Conservation (phyloP, 2,888 invertebrate genomes). For the Leucozona laternaria region DNA sequence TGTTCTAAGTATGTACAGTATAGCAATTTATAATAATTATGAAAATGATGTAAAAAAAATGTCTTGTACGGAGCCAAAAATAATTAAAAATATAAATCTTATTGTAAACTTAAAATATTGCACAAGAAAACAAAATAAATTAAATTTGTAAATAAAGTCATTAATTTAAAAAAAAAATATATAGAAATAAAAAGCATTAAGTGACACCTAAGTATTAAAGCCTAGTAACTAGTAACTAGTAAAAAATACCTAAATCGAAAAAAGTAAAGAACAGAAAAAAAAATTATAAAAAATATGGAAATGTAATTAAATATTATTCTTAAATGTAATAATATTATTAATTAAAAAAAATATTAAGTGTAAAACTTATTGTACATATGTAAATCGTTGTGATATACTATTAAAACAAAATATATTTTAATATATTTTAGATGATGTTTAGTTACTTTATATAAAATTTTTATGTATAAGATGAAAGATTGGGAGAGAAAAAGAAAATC, state of each 20-base stretch:
- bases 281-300: background rate
- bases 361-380: slow-evolving; percentile 62
- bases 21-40: slow-evolving; percentile 34
- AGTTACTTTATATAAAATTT: slow-evolving; percentile 50
- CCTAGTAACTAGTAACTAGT: slow-evolving; percentile 14
- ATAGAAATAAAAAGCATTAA: slow-evolving; percentile 42
- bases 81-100: slow-evolving; percentile 62
- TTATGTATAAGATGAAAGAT: slow-evolving; percentile 42
- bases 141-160: slow-evolving; percentile 73
- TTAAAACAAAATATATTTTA: slow-evolving; percentile 66
- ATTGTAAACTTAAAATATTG: slow-evolving; percentile 27
- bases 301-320: slow-evolving; percentile 70
- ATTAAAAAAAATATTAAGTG: slow-evolving; percentile 45
- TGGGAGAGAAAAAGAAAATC: slow-evolving; percentile 47
- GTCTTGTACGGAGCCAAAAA: slow-evolving; percentile 75
- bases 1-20: slow-evolving; percentile 56
- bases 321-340: slow-evolving; percentile 66
- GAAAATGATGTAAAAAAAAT: slow-evolving; percentile 53
- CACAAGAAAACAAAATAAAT: slow-evolving; percentile 35
- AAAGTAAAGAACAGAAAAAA: slow-evolving; percentile 2
- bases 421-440: slow-evolving; percentile 71
- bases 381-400: slow-evolving; percentile 75
- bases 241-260: slow-evolving; percentile 16
- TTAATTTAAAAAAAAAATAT: slow-evolving; percentile 66
- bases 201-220: slow-evolving; percentile 70